Conservation (phyloP, 2,797 vertebrate species). For the Silurus aristotelis region DNA sequence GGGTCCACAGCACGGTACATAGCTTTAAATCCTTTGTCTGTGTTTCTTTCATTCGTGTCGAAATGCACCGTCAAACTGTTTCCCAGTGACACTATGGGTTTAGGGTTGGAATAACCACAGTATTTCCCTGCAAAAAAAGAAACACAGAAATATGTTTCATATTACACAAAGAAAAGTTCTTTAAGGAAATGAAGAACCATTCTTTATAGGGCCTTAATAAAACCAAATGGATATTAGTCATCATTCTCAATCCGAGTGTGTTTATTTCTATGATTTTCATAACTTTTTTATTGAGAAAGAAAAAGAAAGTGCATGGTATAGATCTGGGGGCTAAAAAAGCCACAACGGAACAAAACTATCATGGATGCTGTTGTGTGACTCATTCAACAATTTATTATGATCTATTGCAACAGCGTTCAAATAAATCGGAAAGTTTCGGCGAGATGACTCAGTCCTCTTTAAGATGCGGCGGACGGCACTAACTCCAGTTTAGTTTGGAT, state of each 20-base stretch:
- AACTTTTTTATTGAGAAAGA: neutral
- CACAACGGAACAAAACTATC: neutral
- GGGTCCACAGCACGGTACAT: constrained; percentile 71
- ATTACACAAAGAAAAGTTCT: neutral
- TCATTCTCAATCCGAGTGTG: neutral
- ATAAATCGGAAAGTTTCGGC: constrained; percentile 15
- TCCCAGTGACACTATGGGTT: constrained; percentile 69
- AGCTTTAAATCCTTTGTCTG: constrained; percentile 76
- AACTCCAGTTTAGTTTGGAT: constrained; percentile 19
- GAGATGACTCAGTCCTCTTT: constrained; percentile 18
- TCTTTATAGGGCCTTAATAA: neutral
- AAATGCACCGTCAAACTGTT: constrained; percentile 73
- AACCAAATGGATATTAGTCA: neutral
- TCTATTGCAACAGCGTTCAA: neutral
- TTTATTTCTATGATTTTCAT: neutral
- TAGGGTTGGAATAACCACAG: constrained; percentile 70
- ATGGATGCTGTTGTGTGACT: neutral
- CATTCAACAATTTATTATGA: constrained; percentile 28
- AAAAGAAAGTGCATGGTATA: neutral
- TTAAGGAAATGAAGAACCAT: neutral
- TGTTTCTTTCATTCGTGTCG: constrained; percentile 69
- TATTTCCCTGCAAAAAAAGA: constrained; percentile 67
- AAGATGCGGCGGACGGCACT: constrained; percentile 4
- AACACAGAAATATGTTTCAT: neutral
- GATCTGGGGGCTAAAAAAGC: neutral